Evolutionary conservation across 2,113 vertebrate species (phyloP).

Genomic region (Calyptomena viridis): DNA sequence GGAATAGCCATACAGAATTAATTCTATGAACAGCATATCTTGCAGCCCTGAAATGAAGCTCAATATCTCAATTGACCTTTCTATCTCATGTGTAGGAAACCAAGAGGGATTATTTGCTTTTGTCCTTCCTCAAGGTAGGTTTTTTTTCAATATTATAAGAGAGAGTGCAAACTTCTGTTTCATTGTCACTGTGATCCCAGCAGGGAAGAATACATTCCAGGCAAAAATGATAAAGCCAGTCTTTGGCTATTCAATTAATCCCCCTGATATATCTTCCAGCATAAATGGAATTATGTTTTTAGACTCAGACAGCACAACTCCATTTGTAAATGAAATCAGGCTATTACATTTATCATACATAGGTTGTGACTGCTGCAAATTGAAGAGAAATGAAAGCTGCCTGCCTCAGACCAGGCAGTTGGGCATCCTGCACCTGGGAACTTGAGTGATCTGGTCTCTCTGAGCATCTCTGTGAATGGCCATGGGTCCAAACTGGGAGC

Average conservation of each 20-base stretch:
- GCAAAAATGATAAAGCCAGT: neutral
- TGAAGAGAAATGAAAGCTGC: fast-evolving
- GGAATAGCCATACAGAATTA: neutral
- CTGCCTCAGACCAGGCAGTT: neutral
- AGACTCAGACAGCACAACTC: neutral
- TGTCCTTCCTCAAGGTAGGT: neutral
- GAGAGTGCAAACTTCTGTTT: neutral
- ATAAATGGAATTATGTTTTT: neutral
- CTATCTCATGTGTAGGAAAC: neutral
- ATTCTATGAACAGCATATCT: neutral
- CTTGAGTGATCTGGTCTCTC: neutral
- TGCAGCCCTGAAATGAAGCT: neutral
- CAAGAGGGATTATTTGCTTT: neutral
- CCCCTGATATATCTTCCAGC: neutral
- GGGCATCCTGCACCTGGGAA: fast-evolving
- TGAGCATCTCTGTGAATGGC: neutral
- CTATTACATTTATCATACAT: neutral
- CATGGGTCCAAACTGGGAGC: fast-evolving
- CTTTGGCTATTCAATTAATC: neutral
- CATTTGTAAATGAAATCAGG: neutral
- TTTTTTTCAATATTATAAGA: neutral
- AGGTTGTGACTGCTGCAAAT: neutral
- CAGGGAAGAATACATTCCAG: neutral
- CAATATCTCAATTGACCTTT: neutral
- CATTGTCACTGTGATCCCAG: neutral